Base-by-base conservation (phyloP, 1,140 invertebrate genomes). In the Galleria mellonella region DNA sequence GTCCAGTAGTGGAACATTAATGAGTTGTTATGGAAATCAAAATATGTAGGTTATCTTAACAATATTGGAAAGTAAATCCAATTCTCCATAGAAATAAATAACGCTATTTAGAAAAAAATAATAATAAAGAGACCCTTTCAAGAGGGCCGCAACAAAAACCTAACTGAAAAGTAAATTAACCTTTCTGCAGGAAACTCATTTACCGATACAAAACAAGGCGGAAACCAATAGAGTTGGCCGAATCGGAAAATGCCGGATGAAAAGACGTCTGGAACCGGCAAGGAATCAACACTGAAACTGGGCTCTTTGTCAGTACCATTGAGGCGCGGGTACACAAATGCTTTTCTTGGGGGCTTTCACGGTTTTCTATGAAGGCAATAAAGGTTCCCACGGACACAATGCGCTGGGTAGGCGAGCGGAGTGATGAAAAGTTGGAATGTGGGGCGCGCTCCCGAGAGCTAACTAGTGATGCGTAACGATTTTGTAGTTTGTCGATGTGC, bases 351-450 rank as follows among this genome's bases (percentile, higher is more conserved):
- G 54, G 63, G 70, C 71, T 75, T 84, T 81, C 75, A 79, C 67
- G 63, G 62, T 72, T 82, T 82, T 84, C 76, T 82, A 84, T 84
- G 70, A 71, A 55, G 76, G 74, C 62, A 84, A 84, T 84, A 84
- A 84, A 82, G 77, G 77, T 78, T 82, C 68, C 66, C 72, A 75
- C 81, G 81, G 76, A 75, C 81, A 84, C 81, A 84, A 84, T 81
- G 65, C 53, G 65, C 59, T 50, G 57, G 70, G 70, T 74, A 77
- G 75, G 73, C 72, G 72, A 77, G 74, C 66, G 68, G 72, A 70
- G 59, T 72, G 72, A 76, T 79, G 77, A 76, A 83, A 83, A 83
- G 73, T 79, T 73, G 64, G 75, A 83, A 84, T 81, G 72, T 82
- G 74, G 81, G 77, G 64, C 81, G 72, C 67, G 68, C 58, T 70